Evolutionary conservation across 92 coral and sea anemone species (phyloP).

Genomic region (Actinostola sp.): DNA sequence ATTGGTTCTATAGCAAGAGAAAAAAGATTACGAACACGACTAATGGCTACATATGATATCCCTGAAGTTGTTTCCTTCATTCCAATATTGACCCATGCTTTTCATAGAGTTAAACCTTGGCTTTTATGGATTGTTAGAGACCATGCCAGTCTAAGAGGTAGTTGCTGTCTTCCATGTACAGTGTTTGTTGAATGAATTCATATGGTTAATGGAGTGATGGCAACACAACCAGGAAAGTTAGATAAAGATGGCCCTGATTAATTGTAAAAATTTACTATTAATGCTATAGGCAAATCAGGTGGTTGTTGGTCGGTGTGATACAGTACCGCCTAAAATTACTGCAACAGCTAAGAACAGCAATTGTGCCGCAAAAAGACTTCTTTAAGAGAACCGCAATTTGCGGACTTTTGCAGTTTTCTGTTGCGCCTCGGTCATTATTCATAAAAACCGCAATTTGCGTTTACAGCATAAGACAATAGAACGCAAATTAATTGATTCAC

Average conservation of each 20-base stretch:
- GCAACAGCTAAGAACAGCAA: no score
- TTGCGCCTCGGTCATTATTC: no score
- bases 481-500: no score
- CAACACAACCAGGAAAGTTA: constrained; percentile 15
- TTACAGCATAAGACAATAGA: no score
- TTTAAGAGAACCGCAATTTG: no score
- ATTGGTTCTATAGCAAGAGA: constrained; percentile 51
- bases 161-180: constrained; percentile 15
- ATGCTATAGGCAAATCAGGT: constrained; percentile 27
- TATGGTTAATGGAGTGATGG: constrained; percentile 29
- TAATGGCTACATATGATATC: constrained; percentile 40
- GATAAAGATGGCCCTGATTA: constrained; percentile 33
- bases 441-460: no score
- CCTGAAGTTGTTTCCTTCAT: constrained; percentile 39
- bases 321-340: no score
- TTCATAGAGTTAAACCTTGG: constrained; percentile 37
- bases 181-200: neutral
- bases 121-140: constrained; percentile 53
- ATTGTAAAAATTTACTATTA: constrained; percentile 3
- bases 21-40: constrained; percentile 26
- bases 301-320: no score
- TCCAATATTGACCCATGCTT: constrained; percentile 49
- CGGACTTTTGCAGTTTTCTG: no score
- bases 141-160: constrained; percentile 47
- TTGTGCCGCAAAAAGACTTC: no score